phyloP scores from a whole-genome alignment of 2,113 vertebrate genomes.

The Xenus cinereus region DNA sequence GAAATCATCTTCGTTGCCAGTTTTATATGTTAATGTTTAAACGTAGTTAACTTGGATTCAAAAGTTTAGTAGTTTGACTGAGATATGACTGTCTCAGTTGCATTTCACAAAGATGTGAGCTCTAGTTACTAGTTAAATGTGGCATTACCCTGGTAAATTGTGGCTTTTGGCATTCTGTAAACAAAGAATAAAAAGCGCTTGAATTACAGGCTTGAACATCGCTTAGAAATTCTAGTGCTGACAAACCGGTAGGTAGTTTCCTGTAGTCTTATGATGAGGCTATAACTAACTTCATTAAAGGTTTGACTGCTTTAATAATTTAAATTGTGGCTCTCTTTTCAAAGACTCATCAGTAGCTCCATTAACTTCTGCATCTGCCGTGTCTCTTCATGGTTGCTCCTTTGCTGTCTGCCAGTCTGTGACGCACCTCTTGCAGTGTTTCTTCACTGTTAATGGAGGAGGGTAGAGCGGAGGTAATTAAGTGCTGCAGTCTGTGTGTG shows the following conservation, averaged over 20 bases:
- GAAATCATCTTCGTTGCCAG: background rate
- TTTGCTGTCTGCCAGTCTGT: background rate
- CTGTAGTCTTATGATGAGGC: slow-evolving; percentile 10
- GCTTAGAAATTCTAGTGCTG: slow-evolving; percentile 8
- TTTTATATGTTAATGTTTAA: background rate
- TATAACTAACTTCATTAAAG: slow-evolving; percentile 54
- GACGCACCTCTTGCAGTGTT: background rate
- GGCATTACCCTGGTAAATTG: background rate
- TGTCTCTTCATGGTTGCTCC: background rate
- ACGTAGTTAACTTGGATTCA: background rate
- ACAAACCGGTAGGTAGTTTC: slow-evolving; percentile 31
- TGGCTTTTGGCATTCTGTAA: slow-evolving; percentile 5
- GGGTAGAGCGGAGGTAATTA: background rate
- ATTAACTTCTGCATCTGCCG: background rate
- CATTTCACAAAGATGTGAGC: background rate
- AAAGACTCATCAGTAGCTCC: slow-evolving; percentile 25
- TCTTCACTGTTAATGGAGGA: background rate
- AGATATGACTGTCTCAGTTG: background rate
- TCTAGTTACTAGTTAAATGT: background rate
- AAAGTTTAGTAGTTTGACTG: background rate
- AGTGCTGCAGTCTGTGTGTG: background rate
- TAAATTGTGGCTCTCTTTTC: slow-evolving; percentile 26
- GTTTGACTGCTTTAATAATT: slow-evolving; percentile 58
- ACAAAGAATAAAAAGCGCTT: background rate
- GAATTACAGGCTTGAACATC: slow-evolving; percentile 25